Percentiles rank a stretch among this genome's conserved stretches.
These are phyloP conservation scores for Anarrhichthys ocellatus DNA, from an alignment of 2,113 vertebrate species.

Conservation along the genomic window DNA sequence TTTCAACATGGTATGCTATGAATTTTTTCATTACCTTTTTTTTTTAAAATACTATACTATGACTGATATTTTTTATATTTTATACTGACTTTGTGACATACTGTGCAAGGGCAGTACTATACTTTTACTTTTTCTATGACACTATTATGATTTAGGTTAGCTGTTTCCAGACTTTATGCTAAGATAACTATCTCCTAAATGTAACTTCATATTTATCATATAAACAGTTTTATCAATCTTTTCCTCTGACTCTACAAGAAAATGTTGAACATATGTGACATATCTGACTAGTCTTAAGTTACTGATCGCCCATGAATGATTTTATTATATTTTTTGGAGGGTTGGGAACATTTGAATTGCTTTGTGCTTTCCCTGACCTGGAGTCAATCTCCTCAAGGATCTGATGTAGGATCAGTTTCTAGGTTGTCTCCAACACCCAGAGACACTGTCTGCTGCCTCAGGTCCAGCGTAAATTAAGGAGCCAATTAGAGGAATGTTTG, in stretches of 20 bases:
- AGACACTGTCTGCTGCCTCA: neutral
- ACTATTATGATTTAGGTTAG: neutral
- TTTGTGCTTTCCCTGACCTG: too few species aligned
- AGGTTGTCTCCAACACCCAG: neutral
- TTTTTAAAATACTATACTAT: too few species aligned
- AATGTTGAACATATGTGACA: neutral
- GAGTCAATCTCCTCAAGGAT: neutral
- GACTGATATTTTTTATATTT: too few species aligned
- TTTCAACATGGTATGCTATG: too few species aligned
- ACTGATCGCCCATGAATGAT: too few species aligned
- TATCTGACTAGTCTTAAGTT: neutral
- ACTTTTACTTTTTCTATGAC: too few species aligned
- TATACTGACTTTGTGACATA: too few species aligned
- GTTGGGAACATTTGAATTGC: too few species aligned
- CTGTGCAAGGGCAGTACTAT: too few species aligned
- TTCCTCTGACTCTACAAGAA: neutral
- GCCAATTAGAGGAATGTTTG: conserved; percentile 30
- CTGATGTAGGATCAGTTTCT: neutral
- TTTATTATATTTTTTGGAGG: neutral
- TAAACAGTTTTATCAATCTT: neutral
- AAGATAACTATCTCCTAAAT: neutral
- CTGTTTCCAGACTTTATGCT: neutral
- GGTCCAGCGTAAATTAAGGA: conserved; percentile 19
- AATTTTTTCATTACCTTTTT: neutral
- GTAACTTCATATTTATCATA: neutral